Conservation (phyloP, 2,888 invertebrate species). For the Tenodera sinensis region DNA sequence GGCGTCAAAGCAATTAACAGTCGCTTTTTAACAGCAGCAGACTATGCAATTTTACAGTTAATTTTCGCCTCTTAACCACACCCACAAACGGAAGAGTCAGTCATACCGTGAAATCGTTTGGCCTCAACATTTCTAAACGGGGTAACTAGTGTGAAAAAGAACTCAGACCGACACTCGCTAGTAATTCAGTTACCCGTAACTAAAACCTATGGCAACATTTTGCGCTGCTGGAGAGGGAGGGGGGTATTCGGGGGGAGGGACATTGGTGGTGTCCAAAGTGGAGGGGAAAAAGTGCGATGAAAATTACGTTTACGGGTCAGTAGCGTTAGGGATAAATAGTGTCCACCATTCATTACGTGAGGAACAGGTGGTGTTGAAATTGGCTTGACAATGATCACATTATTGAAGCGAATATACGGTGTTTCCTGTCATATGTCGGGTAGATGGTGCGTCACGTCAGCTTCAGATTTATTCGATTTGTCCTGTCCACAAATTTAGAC, state of each 20-base stretch:
- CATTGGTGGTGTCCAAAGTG: neutral
- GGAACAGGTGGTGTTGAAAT: neutral
- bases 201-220: neutral
- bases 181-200: neutral
- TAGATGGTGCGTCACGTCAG: neutral
- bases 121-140: neutral
- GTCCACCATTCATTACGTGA: neutral
- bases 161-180: neutral
- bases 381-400: neutral
- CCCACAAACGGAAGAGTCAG: neutral
- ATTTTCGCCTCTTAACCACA: neutral
- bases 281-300: neutral
- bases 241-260: neutral
- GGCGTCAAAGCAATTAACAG: neutral
- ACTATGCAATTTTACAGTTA: neutral
- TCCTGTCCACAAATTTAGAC: neutral
- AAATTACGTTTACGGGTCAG: neutral
- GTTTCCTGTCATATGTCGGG: neutral
- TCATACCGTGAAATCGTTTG: neutral
- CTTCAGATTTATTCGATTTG: neutral
- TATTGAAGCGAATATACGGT: neutral
- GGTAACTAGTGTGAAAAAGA: neutral
- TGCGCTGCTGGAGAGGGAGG: neutral
- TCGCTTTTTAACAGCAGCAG: neutral
- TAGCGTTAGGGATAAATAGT: neutral